These are phyloP conservation scores for Macrostomum cliftonense DNA, from an alignment of 2,888 invertebrate genomes.

Conservation along the genomic window DNA sequence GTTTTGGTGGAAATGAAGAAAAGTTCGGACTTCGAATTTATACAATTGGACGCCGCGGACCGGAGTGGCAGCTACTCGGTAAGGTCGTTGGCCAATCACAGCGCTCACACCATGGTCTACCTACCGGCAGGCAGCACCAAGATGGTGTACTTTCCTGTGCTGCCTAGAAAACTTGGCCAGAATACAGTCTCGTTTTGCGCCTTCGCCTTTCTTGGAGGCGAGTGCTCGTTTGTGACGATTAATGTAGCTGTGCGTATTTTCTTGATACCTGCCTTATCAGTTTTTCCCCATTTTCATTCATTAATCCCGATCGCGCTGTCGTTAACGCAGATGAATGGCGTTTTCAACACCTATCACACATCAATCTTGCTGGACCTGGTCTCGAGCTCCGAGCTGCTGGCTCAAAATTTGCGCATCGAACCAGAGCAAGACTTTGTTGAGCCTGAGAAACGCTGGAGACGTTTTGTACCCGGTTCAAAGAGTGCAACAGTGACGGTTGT, in stretches of 20 bases:
- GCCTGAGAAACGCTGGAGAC: constrained; percentile 68
- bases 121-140: constrained; percentile 37
- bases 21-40: constrained; percentile 55
- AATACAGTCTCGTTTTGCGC: constrained; percentile 53
- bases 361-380: constrained; percentile 74
- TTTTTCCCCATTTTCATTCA: too few species aligned
- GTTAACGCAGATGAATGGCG: constrained; percentile 53
- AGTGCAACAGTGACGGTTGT: constrained; percentile 44
- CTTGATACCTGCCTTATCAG: constrained; percentile 19
- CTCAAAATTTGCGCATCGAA: constrained; percentile 14
- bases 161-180: constrained; percentile 58
- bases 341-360: constrained; percentile 75
- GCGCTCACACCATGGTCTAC: constrained; percentile 15
- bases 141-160: constrained; percentile 71
- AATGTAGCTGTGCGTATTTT: constrained; percentile 46
- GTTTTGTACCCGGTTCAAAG: constrained; percentile 83
- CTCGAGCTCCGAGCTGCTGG: constrained; percentile 45
- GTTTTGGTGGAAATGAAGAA: constrained; percentile 61
- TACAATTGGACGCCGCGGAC: constrained; percentile 34
- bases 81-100: constrained; percentile 4
- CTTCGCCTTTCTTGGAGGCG: constrained; percentile 42
- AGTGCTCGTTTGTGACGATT: constrained; percentile 26
- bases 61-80: too few species aligned
- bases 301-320: too few species aligned
- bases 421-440: constrained; percentile 75